These are phyloP conservation scores for Microcebus jonahi DNA, from an alignment of 2,113 vertebrate species.

Conservation along the genomic window DNA sequence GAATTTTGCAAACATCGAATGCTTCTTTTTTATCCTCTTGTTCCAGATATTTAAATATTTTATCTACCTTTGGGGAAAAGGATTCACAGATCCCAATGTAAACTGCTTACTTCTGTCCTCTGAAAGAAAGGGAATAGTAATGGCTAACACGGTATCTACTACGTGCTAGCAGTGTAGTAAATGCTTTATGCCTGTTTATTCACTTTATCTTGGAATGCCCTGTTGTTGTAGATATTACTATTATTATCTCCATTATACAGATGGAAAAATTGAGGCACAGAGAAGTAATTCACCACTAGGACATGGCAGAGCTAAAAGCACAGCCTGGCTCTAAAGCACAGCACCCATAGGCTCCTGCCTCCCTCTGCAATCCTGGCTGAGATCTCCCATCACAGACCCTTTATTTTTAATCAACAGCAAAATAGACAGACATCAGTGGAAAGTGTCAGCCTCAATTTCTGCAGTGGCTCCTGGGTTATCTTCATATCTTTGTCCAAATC, in stretches of 20 bases:
- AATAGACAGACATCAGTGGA: not conserved
- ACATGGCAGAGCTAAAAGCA: not conserved
- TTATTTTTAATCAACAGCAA: not conserved
- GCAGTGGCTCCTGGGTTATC: not conserved
- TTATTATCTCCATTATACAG: not conserved
- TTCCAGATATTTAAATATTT: constrained; percentile 32
- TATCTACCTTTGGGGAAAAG: not conserved
- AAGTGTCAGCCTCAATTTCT: not conserved
- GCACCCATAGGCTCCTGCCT: rapidly evolving
- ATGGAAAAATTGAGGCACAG: not conserved
- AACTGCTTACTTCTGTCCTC: not conserved
- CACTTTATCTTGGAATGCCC: not conserved
- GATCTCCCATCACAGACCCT: not conserved
- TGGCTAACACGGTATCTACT: not conserved
- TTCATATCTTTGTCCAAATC: not conserved
- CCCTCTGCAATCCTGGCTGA: not conserved
- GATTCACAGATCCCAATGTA: not conserved
- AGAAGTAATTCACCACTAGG: not conserved
- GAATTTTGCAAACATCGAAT: not conserved
- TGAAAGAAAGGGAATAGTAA: not conserved
- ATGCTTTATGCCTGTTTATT: not conserved
- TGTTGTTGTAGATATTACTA: not conserved
- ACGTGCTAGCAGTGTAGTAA: not conserved
- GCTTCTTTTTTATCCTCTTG: not conserved
- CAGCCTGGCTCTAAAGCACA: not conserved